Evolutionary conservation across 1,140 invertebrate species (phyloP).

Genomic region (Oscheius sp.): DNA sequence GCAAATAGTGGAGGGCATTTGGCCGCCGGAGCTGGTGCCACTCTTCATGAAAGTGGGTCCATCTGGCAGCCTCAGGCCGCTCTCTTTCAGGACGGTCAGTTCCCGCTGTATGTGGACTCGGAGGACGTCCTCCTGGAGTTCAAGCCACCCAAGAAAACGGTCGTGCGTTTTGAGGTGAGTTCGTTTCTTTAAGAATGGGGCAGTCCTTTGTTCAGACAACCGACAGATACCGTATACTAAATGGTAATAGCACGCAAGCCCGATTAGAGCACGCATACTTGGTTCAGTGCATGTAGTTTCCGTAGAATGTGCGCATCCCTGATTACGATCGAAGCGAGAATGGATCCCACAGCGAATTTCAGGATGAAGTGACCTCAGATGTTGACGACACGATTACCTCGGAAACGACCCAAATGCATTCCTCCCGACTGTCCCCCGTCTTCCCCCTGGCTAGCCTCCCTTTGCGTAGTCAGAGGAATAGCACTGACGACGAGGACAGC

Average conservation of each 20-base stretch:
- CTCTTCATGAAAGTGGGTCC: slow-evolving; percentile 45
- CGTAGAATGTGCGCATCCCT: background rate
- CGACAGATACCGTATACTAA: slow-evolving; percentile 1
- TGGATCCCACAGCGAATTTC: background rate
- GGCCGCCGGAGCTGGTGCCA: slow-evolving; percentile 56
- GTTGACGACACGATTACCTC: slow-evolving; percentile 4
- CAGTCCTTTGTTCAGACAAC: background rate
- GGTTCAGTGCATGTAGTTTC: background rate
- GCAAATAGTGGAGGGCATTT: slow-evolving; percentile 55
- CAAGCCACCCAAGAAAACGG: slow-evolving; percentile 21
- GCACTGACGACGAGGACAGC: too few species aligned
- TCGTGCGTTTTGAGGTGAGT: slow-evolving; percentile 23
- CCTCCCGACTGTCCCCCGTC: background rate
- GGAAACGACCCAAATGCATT: slow-evolving; percentile 12
- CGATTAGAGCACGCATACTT: background rate
- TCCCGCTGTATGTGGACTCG: slow-evolving; percentile 30
- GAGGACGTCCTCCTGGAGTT: slow-evolving; percentile 23
- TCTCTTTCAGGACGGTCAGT: slow-evolving; percentile 29
- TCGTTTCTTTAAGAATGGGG: background rate
- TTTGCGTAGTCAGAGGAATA: too few species aligned
- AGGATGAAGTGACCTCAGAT: slow-evolving; percentile 19
- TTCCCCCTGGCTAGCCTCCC: background rate
- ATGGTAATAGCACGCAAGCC: background rate
- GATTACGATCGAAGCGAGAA: background rate
- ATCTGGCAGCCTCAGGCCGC: background rate